Conservation (phyloP, 1,140 invertebrate genomes). For the Pogonomyrmex barbatus region DNA sequence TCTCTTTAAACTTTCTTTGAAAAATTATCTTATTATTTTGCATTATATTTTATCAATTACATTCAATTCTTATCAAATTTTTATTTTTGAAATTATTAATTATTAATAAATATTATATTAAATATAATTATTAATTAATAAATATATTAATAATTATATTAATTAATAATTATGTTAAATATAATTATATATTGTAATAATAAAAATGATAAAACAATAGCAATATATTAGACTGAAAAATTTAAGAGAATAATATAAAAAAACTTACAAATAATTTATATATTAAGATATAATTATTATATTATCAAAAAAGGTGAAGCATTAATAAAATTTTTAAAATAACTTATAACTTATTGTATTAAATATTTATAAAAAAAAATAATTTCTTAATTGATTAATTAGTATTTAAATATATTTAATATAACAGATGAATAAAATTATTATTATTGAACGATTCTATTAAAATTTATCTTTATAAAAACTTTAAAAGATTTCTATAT, state of each 20-base stretch:
- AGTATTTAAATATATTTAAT: no score
- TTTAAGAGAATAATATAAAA: background rate
- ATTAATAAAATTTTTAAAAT: background rate
- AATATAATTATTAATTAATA: background rate
- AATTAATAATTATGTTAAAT: background rate
- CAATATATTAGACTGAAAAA: background rate
- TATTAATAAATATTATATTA: background rate
- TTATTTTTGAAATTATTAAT: background rate
- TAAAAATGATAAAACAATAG: background rate
- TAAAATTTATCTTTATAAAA: background rate
- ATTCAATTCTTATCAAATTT: background rate
- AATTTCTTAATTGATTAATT: no score
- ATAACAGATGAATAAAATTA: no score
- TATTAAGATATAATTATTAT: background rate
- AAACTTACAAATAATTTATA: no score
- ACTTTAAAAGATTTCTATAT: background rate
- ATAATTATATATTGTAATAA: background rate
- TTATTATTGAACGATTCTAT: no score
- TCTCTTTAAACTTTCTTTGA: background rate
- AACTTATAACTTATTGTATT: background rate
- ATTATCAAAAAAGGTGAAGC: background rate
- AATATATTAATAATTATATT: background rate
- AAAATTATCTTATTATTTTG: background rate
- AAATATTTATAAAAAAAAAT: background rate
- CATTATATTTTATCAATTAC: background rate